Base-by-base conservation (phyloP, 2,113 vertebrate genomes). In the Lipotes vexillifer region DNA sequence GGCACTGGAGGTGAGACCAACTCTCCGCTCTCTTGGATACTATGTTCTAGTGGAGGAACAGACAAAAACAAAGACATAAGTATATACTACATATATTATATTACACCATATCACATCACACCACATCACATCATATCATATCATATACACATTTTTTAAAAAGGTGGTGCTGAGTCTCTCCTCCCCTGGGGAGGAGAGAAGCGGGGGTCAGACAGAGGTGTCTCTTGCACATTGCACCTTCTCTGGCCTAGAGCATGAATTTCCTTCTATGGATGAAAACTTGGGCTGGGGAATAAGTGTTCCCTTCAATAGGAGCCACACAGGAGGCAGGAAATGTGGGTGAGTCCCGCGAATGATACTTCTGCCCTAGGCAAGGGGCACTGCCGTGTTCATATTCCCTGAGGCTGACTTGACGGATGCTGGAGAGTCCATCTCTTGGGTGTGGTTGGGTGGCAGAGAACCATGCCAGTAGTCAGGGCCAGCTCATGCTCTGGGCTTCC, bases 381-480 rank as follows among this genome's bases (percentile, higher is more conserved):
- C 8, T 8, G 9, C 49, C 1, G 2, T 55, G 46, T 21, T 38
- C 12, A 90, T 69, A 29, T 18, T 21, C 44, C 15, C 4, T 49
- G 2, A 0, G 27, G 59, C 57, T 90, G 52, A 49, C 23, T 17
- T 84, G 9, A 3, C 0, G 3, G 6, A 44, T 57, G 27, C 36
- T 36, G 23, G 27, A 87, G 8, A 72, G 38, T 7, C 29, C 3
- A 7, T 29, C 44, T 77, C 44, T 41, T 14, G 8, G 38, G 49
- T 3, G 1, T 14, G 33, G 41, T 1, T 55, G 55, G 17, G 7
- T 23, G 3, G 7, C 71, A 23, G 80, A 63, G 71, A 63, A 49
- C 57, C 8, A 8, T 27, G 90, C 5, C 20, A 27, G 36, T 5
- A 3, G 25, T 49, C 8, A 27, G 36, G 27, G 69, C 12, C 12